Conservation (phyloP, 2,888 invertebrate genomes). For the Drosophila rubida region DNA sequence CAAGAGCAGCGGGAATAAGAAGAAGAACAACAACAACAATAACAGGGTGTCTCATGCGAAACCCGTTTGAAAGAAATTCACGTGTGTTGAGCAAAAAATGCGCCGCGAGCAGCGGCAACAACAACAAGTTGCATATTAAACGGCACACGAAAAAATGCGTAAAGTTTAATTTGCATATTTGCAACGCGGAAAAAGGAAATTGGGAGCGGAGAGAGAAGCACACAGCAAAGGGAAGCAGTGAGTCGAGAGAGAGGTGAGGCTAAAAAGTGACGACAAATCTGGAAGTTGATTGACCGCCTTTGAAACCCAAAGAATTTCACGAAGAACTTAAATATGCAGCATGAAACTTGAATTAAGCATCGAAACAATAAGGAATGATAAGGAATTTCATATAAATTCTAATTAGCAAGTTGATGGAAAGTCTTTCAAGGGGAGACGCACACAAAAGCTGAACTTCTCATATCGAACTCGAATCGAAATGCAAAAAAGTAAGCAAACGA, state of each 20-base stretch:
- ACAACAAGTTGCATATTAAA: slow-evolving; percentile 53
- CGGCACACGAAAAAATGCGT: slow-evolving; percentile 49
- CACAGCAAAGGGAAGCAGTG: not conserved
- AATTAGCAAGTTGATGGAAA: slow-evolving; percentile 36
- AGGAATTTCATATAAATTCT: too few relatives aligned
- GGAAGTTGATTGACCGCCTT: slow-evolving; percentile 44
- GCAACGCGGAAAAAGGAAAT: slow-evolving; percentile 51
- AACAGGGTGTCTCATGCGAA: slow-evolving; percentile 50
- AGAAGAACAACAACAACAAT: slow-evolving; percentile 26
- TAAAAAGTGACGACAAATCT: slow-evolving; percentile 9
- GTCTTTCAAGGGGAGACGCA: slow-evolving; percentile 9
- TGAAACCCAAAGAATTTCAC: not conserved
- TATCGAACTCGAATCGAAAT: too few relatives aligned
- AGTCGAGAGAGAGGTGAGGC: not conserved
- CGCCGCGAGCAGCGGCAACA: slow-evolving; percentile 49
- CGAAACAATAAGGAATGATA: too few relatives aligned
- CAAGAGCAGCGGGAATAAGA: not conserved
- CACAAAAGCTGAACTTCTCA: too few relatives aligned
- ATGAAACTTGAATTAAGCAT: too few relatives aligned
- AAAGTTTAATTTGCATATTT: slow-evolving; percentile 65
- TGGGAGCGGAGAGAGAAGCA: slow-evolving; percentile 5
- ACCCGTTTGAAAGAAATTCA: slow-evolving; percentile 76
- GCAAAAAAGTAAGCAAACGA: too few relatives aligned
- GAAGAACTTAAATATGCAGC: too few relatives aligned
- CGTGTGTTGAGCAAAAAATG: slow-evolving; percentile 44